phyloP scores from a whole-genome alignment of 2,888 invertebrate species.

The Crepidodera aurea region DNA sequence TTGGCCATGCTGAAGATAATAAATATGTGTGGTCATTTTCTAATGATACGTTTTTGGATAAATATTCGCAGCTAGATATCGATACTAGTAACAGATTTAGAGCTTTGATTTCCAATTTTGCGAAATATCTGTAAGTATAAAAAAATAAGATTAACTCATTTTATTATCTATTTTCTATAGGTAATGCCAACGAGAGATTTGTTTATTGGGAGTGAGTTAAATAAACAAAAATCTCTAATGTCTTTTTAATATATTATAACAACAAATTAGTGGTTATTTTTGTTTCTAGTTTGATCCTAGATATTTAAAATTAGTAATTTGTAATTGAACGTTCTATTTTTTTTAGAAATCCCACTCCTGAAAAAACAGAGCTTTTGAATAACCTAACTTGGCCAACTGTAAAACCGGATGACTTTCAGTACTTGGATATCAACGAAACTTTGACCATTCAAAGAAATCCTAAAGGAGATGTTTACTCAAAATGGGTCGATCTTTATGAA shows the following conservation, averaged over 20 bases:
- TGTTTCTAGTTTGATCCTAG: too few species aligned
- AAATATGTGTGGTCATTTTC: constrained; percentile 39
- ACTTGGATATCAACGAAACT: constrained; percentile 38
- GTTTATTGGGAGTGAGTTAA: too few species aligned
- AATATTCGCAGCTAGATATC: constrained; percentile 18
- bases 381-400: constrained; percentile 36
- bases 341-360: constrained; percentile 54
- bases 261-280: not conserved
- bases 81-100: constrained; percentile 23
- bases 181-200: too few species aligned
- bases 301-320: too few species aligned
- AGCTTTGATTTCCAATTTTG: constrained; percentile 68
- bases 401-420: constrained; percentile 29
- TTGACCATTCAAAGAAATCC: constrained; percentile 32
- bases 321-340: too few species aligned
- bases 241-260: not conserved
- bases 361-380: constrained; percentile 24
- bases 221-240: too few species aligned
- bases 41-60: constrained; percentile 27
- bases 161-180: not conserved
- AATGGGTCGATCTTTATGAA: constrained; percentile 38
- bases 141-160: not conserved
- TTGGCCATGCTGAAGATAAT: constrained; percentile 42
- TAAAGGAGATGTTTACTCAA: constrained; percentile 25
- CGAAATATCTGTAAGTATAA: constrained; percentile 63